Evolutionary conservation across 2,113 vertebrate genomes (phyloP).

Genomic region (Centropristis striata): DNA sequence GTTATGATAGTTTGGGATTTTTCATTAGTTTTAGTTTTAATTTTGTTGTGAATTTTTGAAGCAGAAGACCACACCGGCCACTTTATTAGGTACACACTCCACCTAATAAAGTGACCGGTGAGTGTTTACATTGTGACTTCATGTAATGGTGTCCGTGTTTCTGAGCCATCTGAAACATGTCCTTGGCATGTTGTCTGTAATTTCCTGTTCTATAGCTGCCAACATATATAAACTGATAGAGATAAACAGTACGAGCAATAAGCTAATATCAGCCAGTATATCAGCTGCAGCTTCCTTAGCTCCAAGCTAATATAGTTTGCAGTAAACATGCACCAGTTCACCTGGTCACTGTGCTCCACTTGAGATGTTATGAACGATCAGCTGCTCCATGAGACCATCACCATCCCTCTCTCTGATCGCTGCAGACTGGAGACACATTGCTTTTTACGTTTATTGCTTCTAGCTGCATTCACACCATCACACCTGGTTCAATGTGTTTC

Average conservation of each 20-base stretch:
- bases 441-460: slow-evolving; percentile 45
- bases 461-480: slow-evolving; percentile 33
- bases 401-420: slow-evolving; percentile 39
- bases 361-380: slow-evolving; percentile 18
- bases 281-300: not conserved
- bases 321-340: not conserved
- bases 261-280: not conserved
- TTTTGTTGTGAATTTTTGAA: no score
- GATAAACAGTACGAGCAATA: not conserved
- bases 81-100: no score
- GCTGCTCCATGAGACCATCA: slow-evolving; percentile 34
- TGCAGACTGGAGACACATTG: slow-evolving; percentile 30
- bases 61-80: no score
- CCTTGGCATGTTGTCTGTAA: not conserved
- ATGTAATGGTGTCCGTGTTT: not conserved
- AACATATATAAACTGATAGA: not conserved
- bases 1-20: no score
- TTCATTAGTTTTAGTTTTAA: no score
- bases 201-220: not conserved
- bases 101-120: no score
- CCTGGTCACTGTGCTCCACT: not conserved
- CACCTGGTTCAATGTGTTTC: slow-evolving; percentile 40
- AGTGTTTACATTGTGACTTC: no score
- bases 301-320: not conserved
- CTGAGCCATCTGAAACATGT: not conserved